Evolutionary conservation across 2,797 vertebrate genomes (phyloP).

Genomic region (Enteromius anoplus): DNA sequence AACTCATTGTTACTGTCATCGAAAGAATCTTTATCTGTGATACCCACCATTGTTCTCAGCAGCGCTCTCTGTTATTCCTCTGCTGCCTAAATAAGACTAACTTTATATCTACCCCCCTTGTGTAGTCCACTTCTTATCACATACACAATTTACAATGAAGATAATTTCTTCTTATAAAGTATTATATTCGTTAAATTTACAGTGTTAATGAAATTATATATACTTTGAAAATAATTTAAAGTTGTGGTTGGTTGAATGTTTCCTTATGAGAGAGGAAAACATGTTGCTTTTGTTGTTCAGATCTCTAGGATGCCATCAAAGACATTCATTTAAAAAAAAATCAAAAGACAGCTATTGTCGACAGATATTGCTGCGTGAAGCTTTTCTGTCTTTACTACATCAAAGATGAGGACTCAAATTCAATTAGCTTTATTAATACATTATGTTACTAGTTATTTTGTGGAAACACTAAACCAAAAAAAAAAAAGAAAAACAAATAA

Average conservation of each 20-base stretch:
- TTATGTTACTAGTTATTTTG: background rate
- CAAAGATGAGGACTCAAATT: background rate
- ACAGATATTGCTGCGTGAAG: background rate
- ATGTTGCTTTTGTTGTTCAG: background rate
- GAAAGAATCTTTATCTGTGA: too few species aligned
- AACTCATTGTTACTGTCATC: too few species aligned
- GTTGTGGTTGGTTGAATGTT: background rate
- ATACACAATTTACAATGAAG: too few species aligned
- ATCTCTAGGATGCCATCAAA: slow-evolving; percentile 8
- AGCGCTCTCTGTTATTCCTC: too few species aligned
- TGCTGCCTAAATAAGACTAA: too few species aligned
- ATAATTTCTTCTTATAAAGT: too few species aligned
- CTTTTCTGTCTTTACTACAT: background rate
- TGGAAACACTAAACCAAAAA: background rate
- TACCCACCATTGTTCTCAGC: too few species aligned
- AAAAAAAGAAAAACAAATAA: background rate
- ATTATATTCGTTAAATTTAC: too few species aligned
- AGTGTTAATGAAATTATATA: too few species aligned
- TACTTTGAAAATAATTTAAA: background rate
- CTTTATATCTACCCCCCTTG: too few species aligned
- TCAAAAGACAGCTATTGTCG: background rate
- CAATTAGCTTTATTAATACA: slow-evolving; percentile 4
- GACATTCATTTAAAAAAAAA: background rate
- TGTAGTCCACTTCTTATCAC: too few species aligned
- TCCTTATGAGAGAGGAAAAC: background rate